Percentiles rank a stretch among this genome's conserved stretches.
Evolutionary conservation across 2,888 invertebrate species (phyloP).

Genomic region (Ophioninae sp.): DNA sequence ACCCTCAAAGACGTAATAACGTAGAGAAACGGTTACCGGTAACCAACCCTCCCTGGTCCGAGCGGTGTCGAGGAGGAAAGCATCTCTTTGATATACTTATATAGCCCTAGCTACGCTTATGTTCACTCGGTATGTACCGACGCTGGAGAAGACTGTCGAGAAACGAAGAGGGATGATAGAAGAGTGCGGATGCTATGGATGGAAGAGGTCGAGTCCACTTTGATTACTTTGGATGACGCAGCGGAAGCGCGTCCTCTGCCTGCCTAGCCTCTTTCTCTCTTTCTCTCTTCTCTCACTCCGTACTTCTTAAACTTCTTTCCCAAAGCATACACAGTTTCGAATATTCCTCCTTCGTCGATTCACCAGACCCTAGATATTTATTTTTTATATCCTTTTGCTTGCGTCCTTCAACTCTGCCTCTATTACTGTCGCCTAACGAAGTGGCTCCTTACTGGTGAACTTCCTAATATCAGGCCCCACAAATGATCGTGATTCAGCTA

Average conservation of each 20-base stretch:
- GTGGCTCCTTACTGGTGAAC: not conserved
- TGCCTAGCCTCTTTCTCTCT: conserved; percentile 18
- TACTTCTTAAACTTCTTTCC: conserved; percentile 16
- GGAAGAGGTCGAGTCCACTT: conserved; percentile 75
- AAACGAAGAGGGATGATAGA: conserved; percentile 56
- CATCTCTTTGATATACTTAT: conserved; percentile 77
- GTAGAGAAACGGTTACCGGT: conserved; percentile 69
- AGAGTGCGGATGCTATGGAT: conserved; percentile 54
- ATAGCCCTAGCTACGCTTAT: conserved; percentile 66
- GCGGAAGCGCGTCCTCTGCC: conserved; percentile 55
- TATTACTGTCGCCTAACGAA: not conserved
- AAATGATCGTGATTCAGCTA: not conserved
- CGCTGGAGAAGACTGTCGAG: conserved; percentile 52
- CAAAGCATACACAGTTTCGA: conserved; percentile 31
- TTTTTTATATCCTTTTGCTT: conserved; percentile 41
- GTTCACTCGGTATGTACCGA: conserved; percentile 49
- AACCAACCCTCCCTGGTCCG: conserved; percentile 62
- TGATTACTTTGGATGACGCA: conserved; percentile 77
- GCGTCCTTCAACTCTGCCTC: conserved; percentile 17
- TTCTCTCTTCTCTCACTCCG: conserved; percentile 23
- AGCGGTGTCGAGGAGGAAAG: conserved; percentile 50
- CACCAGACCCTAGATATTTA: conserved; percentile 42
- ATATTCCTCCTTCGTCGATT: conserved; percentile 55
- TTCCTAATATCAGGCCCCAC: not conserved
- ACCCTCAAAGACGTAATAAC: conserved; percentile 76